Conservation (phyloP, 2,797 vertebrate species). For the Columba guinea region DNA sequence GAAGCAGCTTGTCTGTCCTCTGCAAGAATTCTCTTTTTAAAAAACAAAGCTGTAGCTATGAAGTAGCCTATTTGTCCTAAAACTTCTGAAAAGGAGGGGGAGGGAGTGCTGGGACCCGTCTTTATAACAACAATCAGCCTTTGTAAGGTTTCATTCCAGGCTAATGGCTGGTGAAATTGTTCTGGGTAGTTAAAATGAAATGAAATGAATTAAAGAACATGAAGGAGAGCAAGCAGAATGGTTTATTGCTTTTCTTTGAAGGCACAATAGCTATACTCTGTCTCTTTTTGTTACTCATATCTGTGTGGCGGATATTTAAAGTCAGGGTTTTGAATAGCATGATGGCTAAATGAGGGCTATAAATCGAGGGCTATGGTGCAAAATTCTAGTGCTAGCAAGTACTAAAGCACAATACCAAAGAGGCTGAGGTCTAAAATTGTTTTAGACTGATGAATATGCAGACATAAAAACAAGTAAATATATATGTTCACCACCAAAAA, state of each 20-base stretch:
- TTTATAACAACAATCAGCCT: slow-evolving; percentile 76
- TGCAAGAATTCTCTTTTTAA: slow-evolving; percentile 15
- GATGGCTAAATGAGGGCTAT: slow-evolving; percentile 69
- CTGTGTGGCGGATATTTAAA: slow-evolving; percentile 73
- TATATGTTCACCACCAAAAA: not conserved
- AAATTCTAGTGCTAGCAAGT: slow-evolving; percentile 58
- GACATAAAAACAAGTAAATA: slow-evolving; percentile 3
- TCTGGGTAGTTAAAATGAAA: slow-evolving; percentile 83
- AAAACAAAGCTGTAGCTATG: slow-evolving; percentile 50
- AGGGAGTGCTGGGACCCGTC: slow-evolving; percentile 58
- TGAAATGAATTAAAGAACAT: slow-evolving; percentile 83
- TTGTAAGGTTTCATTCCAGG: slow-evolving; percentile 79
- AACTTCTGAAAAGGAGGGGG: slow-evolving; percentile 63
- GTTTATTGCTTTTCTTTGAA: slow-evolving; percentile 82
- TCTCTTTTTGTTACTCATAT: slow-evolving; percentile 75
- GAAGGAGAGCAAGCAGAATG: slow-evolving; percentile 75
- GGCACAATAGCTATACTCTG: slow-evolving; percentile 72
- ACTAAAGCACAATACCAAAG: slow-evolving; percentile 51
- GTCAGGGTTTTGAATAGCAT: slow-evolving; percentile 66
- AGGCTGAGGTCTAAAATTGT: slow-evolving; percentile 49
- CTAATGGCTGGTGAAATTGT: slow-evolving; percentile 83
- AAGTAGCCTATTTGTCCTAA: slow-evolving; percentile 61
- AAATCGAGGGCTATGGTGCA: slow-evolving; percentile 69
- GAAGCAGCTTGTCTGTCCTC: slow-evolving; percentile 54
- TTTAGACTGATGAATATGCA: slow-evolving; percentile 72